These are phyloP conservation scores for Mastomys natalensis DNA, from an alignment of 2,113 vertebrate species.

Conservation along the genomic window DNA sequence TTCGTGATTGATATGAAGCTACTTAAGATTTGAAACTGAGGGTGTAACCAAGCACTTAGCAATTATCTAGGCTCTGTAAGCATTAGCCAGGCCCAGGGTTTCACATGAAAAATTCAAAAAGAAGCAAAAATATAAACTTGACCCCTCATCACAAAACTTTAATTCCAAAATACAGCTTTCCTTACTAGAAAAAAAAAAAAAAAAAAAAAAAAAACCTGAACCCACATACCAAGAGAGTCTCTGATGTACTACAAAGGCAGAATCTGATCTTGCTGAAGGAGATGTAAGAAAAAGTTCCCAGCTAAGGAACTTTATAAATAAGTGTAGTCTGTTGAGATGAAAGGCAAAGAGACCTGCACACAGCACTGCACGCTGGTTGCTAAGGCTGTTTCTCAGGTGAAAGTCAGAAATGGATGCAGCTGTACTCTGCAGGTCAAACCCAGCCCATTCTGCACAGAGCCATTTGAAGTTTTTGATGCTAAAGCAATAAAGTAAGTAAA, in stretches of 20 bases:
- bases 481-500: not conserved
- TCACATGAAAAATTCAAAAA: not conserved
- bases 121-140: not conserved
- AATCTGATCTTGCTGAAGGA: not conserved
- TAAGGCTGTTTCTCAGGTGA: not conserved
- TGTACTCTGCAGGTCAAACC: too few relatives aligned
- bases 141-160: not conserved
- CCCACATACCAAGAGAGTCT: not conserved
- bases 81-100: not conserved
- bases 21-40: conserved; percentile 9
- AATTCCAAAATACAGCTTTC: conserved; percentile 6
- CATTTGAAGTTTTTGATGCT: not conserved
- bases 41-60: not conserved
- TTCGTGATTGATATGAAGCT: not conserved
- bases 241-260: not conserved
- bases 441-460: not conserved
- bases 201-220: not conserved
- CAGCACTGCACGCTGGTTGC: not conserved
- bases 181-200: conserved; percentile 7
- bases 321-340: not conserved
- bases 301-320: not conserved
- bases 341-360: not conserved
- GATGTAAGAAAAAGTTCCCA: not conserved
- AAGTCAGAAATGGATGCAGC: not conserved
- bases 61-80: not conserved